Percentiles rank a stretch among this genome's conserved stretches.
Conservation (phyloP, 2,888 invertebrate genomes). For the Epinotia demarniana region DNA sequence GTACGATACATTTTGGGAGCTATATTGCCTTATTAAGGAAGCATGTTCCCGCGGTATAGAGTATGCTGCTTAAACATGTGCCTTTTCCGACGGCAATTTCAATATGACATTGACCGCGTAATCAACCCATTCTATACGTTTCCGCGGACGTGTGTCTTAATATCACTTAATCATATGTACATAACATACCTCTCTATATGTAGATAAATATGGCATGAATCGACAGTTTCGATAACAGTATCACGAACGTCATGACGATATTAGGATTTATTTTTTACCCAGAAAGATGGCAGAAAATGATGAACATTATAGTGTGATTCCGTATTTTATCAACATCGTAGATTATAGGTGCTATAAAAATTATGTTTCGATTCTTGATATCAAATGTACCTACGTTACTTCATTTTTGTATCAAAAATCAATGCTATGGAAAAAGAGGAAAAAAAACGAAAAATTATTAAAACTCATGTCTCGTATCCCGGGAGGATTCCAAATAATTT, state of each 20-base stretch:
- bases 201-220: neutral
- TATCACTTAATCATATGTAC: constrained; percentile 4
- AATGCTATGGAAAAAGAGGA: too few relatives aligned
- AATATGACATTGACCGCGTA: constrained; percentile 12
- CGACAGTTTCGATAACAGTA: neutral
- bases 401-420: too few relatives aligned
- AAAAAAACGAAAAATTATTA: too few relatives aligned
- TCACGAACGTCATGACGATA: neutral
- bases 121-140: neutral
- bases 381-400: too few relatives aligned
- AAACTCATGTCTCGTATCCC: too few relatives aligned
- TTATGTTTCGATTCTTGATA: too few relatives aligned
- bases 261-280: neutral
- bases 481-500: too few relatives aligned
- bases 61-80: too few relatives aligned
- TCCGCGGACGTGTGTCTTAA: neutral
- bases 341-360: too few relatives aligned
- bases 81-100: neutral
- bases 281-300: neutral
- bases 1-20: too few relatives aligned
- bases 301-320: neutral
- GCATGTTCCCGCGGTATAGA: too few relatives aligned
- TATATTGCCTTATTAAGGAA: too few relatives aligned
- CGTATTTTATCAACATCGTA: neutral
- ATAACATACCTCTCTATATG: neutral